Percentiles rank a stretch among this genome's conserved stretches.
phyloP scores from a whole-genome alignment of 2,888 invertebrate genomes.

The Caprella mutica region DNA sequence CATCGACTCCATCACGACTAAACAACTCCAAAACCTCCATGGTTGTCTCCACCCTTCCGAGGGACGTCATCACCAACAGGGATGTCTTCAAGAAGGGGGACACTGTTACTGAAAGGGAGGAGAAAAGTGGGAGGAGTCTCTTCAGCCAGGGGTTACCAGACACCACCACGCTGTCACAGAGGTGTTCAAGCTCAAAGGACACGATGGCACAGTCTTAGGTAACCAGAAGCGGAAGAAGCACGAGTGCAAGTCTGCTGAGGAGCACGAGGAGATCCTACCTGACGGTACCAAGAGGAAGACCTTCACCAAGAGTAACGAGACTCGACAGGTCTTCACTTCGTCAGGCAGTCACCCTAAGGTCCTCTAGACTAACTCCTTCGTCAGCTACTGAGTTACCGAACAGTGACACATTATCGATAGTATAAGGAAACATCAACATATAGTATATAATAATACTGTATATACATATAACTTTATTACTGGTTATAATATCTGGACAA shows the following conservation, averaged over 20 bases:
- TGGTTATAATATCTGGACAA: too few species aligned
- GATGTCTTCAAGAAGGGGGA: constrained; percentile 22
- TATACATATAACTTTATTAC: too few species aligned
- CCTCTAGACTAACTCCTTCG: too few species aligned
- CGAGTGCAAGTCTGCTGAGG: constrained; percentile 30
- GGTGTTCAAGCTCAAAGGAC: constrained; percentile 21
- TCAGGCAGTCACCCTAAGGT: constrained; percentile 28
- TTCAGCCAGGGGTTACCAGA: constrained; percentile 25
- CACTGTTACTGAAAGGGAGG: constrained; percentile 25
- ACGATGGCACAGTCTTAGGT: constrained; percentile 29
- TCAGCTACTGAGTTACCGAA: too few species aligned
- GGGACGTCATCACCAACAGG: constrained; percentile 16
- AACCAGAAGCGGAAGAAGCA: constrained; percentile 24
- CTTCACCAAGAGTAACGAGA: constrained; percentile 34
- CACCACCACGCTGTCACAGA: constrained; percentile 27
- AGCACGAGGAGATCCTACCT: constrained; percentile 24
- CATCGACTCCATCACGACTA: constrained; percentile 6
- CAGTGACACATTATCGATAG: too few species aligned
- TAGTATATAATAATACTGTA: too few species aligned
- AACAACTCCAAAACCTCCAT: too few species aligned
- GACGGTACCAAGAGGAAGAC: constrained; percentile 31
- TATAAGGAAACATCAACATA: too few species aligned
- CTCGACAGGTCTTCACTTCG: constrained; percentile 24
- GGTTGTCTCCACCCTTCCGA: constrained; percentile 19
- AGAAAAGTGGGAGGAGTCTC: constrained; percentile 30